phyloP scores from a whole-genome alignment of 2,113 vertebrate genomes.

The Xiphophorus hellerii region DNA sequence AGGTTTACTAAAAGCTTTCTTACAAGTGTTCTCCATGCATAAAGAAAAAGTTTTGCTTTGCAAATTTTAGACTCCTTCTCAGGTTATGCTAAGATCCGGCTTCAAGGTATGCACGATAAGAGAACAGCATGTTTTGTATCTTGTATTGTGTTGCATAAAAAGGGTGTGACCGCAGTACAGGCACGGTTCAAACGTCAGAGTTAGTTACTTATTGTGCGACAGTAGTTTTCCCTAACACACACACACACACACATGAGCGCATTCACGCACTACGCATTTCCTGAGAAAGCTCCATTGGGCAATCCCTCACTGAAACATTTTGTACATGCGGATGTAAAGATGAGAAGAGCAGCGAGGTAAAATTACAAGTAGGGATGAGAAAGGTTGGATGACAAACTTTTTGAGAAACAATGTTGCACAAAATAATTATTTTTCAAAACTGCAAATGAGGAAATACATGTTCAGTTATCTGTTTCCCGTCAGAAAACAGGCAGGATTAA shows the following conservation, averaged over 20 bases:
- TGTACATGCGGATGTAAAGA: constrained; percentile 26
- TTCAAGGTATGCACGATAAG: constrained; percentile 10
- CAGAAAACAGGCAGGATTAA: background rate
- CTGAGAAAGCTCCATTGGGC: constrained; percentile 41
- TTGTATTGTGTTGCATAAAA: constrained; percentile 35
- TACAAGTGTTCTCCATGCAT: background rate
- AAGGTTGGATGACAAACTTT: background rate
- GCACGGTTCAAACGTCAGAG: constrained; percentile 36
- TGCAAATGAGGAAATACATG: background rate
- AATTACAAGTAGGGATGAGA: background rate
- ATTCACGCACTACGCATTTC: constrained; percentile 45
- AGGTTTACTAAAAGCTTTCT: background rate
- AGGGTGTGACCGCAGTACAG: constrained; percentile 39
- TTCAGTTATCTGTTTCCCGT: background rate
- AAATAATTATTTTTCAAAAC: background rate
- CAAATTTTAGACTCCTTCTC: background rate
- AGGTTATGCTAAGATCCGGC: background rate
- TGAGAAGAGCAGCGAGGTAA: constrained; percentile 13
- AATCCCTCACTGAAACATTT: constrained; percentile 21
- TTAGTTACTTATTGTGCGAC: constrained; percentile 31
- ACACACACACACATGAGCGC: background rate
- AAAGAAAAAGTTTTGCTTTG: background rate
- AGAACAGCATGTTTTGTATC: constrained; percentile 6
- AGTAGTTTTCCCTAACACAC: constrained; percentile 32
- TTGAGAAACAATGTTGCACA: background rate